These are phyloP conservation scores for Amphiduros pacificus DNA, from an alignment of 2,888 invertebrate species.

Conservation along the genomic window DNA sequence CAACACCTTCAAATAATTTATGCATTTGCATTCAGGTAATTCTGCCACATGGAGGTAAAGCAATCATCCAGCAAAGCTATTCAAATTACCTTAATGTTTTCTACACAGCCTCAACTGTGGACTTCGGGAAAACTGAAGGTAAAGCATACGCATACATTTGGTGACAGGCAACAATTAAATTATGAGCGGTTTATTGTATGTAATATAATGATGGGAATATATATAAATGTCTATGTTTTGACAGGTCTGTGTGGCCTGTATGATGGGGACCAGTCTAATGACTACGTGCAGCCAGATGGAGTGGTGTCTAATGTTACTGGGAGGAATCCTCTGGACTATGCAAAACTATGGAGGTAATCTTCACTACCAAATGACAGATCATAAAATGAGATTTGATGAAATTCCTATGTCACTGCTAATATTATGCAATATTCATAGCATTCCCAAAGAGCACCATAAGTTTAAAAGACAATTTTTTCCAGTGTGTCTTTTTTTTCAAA, in stretches of 20 bases:
- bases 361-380: too few species aligned
- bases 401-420: too few species aligned
- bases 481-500: too few species aligned
- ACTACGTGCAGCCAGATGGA: constrained; percentile 14
- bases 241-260: constrained; percentile 21
- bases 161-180: not conserved
- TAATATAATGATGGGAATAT: too few species aligned
- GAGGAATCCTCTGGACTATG: not conserved
- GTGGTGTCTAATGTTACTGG: not conserved
- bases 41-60: constrained; percentile 17
- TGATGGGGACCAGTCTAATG: constrained; percentile 12
- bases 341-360: not conserved
- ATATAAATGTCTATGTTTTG: not conserved
- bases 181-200: too few species aligned
- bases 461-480: too few species aligned
- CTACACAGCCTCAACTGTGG: constrained; percentile 1
- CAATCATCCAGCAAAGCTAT: constrained; percentile 12
- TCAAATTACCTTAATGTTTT: constrained; percentile 4
- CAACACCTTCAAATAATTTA: not conserved
- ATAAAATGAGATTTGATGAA: too few species aligned
- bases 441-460: too few species aligned
- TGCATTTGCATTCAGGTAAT: constrained; percentile 27
- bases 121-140: constrained; percentile 10
- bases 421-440: too few species aligned
- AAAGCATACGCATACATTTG: not conserved